Conservation (phyloP, 2,888 invertebrate genomes). For the Hyposoter dolosus region DNA sequence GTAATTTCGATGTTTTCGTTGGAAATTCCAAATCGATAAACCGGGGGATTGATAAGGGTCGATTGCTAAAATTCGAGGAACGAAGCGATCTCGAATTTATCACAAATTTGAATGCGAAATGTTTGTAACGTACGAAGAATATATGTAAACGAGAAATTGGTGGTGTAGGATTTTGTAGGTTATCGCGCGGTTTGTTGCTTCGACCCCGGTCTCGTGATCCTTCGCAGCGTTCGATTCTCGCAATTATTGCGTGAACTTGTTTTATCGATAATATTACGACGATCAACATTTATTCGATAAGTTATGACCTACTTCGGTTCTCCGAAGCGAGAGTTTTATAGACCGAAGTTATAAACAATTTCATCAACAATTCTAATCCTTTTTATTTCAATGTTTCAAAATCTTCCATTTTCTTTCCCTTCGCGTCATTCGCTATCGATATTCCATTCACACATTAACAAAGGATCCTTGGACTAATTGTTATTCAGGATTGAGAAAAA, state of each 20-base stretch:
- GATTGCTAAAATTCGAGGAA: background rate
- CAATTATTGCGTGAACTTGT: slow-evolving; percentile 11
- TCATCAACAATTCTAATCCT: background rate
- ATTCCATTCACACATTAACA: background rate
- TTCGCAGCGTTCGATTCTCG: slow-evolving; percentile 1
- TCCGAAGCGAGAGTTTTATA: background rate
- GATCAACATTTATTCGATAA: slow-evolving; percentile 30
- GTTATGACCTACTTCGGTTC: slow-evolving; percentile 44
- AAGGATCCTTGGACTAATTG: slow-evolving; percentile 32
- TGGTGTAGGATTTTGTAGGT: slow-evolving; percentile 37
- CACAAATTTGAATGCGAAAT: background rate
- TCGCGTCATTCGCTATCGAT: background rate
- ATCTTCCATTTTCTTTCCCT: slow-evolving; percentile 4
- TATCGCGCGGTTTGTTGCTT: slow-evolving; percentile 57
- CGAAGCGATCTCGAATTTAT: background rate
- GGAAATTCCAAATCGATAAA: background rate
- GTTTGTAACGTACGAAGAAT: background rate
- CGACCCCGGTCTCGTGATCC: slow-evolving; percentile 43
- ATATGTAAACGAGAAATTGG: background rate
- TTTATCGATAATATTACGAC: slow-evolving; percentile 41
- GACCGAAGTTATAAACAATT: background rate
- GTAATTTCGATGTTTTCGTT: background rate
- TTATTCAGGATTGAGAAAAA: slow-evolving; percentile 34
- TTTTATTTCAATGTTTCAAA: background rate
- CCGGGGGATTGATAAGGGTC: background rate